Conservation (phyloP, 2,888 invertebrate genomes). For the Baronia brevicornis region DNA sequence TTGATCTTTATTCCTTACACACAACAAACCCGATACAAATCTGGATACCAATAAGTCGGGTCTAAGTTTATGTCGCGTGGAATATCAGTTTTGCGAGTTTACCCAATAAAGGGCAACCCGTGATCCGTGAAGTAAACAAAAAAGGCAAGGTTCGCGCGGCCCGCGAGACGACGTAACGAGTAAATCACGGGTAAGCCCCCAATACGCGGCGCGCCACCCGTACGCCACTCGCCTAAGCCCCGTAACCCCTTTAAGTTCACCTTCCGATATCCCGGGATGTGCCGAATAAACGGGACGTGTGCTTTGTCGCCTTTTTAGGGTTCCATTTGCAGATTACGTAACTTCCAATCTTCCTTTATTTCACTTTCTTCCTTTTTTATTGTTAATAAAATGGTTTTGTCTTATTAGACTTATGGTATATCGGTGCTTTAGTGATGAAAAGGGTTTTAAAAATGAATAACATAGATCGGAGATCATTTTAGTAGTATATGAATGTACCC, state of each 20-base stretch:
- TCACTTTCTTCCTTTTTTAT: neutral
- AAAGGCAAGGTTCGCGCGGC: constrained; percentile 49
- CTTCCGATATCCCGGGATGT: constrained; percentile 44
- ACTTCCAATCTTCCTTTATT: neutral
- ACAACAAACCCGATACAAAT: constrained; percentile 37
- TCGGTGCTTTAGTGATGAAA: too few species aligned
- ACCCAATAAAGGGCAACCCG: constrained; percentile 71
- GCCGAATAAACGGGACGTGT: constrained; percentile 42
- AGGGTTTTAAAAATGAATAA: too few species aligned
- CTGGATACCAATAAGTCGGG: constrained; percentile 49
- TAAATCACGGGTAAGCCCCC: constrained; percentile 69
- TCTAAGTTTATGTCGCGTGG: constrained; percentile 60
- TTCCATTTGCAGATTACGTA: constrained; percentile 4
- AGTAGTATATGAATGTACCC: too few species aligned
- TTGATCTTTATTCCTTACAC: neutral
- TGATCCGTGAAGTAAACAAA: constrained; percentile 74
- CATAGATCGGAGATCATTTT: too few species aligned
- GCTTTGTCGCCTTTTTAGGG: constrained; percentile 29
- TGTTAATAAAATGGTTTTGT: neutral
- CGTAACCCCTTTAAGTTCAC: constrained; percentile 62
- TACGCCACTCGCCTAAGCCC: constrained; percentile 45
- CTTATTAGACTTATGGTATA: too few species aligned
- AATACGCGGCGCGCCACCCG: constrained; percentile 52
- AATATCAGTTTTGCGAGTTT: constrained; percentile 70
- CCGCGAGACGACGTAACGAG: constrained; percentile 56